Evolutionary conservation across 2,797 vertebrate species (phyloP), one percentile per base, ranked within the genome.

Genomic region (Peromyscus aztecus): DNA sequence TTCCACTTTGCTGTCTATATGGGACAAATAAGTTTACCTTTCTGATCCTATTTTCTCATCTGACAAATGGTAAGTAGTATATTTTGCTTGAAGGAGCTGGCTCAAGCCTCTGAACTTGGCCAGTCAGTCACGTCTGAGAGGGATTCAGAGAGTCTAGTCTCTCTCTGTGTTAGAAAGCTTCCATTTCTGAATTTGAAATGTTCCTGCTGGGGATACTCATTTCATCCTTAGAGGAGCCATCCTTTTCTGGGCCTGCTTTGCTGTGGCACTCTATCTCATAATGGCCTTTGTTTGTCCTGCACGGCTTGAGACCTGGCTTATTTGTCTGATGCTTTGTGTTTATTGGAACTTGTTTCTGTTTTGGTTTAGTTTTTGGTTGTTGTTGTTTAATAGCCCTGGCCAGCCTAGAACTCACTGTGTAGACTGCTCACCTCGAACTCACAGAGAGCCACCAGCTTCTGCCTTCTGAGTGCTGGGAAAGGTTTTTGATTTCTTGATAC

Each of bases 261-360:
- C 91, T 16, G 37, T 34, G 12, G 5, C 37, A 84, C 13, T 93
- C n/a, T 89, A n/a, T 80, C 31, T 91, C 43, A 5, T 71, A 73
- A 80, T 80, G 69, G 16, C 76, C 69, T 95, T 80, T 93, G 27
- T 10, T 10, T 24, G 29, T 31, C 63, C 63, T 65, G 29, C 29
- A 65, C 63, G 1, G 77, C 27, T 83, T 75, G 55, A 83, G 83
- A 91, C 49, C 4, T 94, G 57, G 67, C 31, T 76, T 80, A 78
- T 43, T 95, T n/a, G 76, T 13, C n/a, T 86, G n/a, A 24, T 78
- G 46, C 27, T 95, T 96, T 82, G 19, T 19, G 84, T 90, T 89
- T 55, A 57, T n/a, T 34, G 1, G 16, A 65, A 34, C 69, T 37
- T 40, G 27, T 31, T 40, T 78, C 14, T 31, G 11, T 29, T 71